Base-by-base conservation (phyloP, 2,797 vertebrate species). In the Microctenopoma steveboyesi region DNA sequence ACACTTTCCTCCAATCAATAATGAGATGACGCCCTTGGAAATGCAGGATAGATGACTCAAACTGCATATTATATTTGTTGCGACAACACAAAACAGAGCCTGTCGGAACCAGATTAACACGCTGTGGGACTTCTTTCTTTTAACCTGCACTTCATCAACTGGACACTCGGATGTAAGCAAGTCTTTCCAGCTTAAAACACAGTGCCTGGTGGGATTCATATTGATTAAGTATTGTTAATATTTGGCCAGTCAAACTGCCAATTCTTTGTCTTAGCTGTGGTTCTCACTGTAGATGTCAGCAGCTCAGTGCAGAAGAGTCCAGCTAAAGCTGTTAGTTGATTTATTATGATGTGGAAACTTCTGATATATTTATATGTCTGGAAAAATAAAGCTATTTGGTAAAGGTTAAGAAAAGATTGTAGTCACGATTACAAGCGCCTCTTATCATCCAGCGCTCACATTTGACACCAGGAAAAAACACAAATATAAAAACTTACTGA, bases 1-100 rank as follows among this genome's bases (percentile, higher is more conserved):
- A 88, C 87, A 88, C 85, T 91, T 92, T 90, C 80, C 78, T 86
- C 79, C 81, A 86, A 92, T 93, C 90, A 90, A 91, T 94, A 92
- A 90, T 85, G 76, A 85, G 77, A 89, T 76, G 84, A 88, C 74
- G 88, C 82, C 89, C 89, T 92, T 92, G 90, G 85, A 92, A 90
- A 86, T 65, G 65, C 74, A 64, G 84, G 81, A 88, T 79, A 78
- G 89, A 91, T 83, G 86, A 79, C 79, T 84, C 80, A 83, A 81
- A 85, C 49, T 57, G 74, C 85, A 70, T 84, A 89, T 88, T 86
- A 84, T 84, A 84, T 92, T 89, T 77, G 87, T 83, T 66, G 66
- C 69, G 78, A 78, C 68, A 52, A 68, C 58, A 65, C 46, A 49
- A 69, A 80, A 76, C 69, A 64, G 61, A 73, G 52, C 11, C 50